Evolutionary conservation across 2,888 invertebrate species (phyloP).

Genomic region (Ephialtes manifestator): DNA sequence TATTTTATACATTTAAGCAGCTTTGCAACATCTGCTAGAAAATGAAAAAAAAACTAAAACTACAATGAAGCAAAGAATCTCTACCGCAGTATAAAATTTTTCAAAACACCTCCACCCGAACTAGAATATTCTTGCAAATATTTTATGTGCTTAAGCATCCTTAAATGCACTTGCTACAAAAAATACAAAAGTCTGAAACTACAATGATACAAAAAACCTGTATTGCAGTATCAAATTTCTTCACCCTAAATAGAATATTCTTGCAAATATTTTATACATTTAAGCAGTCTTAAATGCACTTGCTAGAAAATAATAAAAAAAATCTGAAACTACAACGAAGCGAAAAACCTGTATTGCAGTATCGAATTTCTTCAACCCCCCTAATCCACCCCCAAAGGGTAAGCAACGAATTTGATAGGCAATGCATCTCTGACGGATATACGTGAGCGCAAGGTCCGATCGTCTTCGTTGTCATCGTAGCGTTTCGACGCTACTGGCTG

Average conservation of each 20-base stretch:
- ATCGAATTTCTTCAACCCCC: slow-evolving; percentile 34
- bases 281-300: background rate
- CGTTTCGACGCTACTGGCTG: slow-evolving; percentile 59
- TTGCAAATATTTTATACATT: background rate
- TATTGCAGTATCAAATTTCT: no score
- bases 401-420: slow-evolving; percentile 71
- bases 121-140: background rate
- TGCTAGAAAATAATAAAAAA: background rate
- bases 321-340: slow-evolving; percentile 19
- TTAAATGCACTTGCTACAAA: no score
- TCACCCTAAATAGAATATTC: no score
- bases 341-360: slow-evolving; percentile 21
- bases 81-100: no score
- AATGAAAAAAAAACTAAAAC: no score
- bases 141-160: background rate
- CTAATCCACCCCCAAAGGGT: slow-evolving; percentile 2
- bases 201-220: no score
- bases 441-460: slow-evolving; percentile 68
- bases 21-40: no score
- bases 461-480: slow-evolving; percentile 51
- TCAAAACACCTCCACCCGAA: no score
- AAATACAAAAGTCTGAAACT: no score
- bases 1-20: no score
- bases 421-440: slow-evolving; percentile 69
- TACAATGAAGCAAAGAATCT: no score